Conservation (phyloP, 1,140 invertebrate genomes). For the Copidosoma floridanum region DNA sequence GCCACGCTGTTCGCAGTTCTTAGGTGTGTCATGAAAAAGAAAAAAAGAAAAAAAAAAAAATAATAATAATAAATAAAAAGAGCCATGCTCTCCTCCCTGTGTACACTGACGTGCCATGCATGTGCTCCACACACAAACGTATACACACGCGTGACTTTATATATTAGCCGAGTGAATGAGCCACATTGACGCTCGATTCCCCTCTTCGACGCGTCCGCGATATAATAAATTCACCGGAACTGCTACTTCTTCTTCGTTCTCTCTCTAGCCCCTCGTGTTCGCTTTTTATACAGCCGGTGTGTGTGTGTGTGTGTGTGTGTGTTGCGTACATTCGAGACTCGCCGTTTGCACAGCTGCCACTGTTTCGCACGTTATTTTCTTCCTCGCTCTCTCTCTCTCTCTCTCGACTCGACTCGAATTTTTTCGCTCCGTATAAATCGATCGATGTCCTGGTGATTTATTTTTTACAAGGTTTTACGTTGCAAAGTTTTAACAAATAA, state of each 20-base stretch:
- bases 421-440: too few relatives aligned
- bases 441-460: too few relatives aligned
- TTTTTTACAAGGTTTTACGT: too few relatives aligned
- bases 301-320: too few relatives aligned
- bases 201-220: constrained; percentile 36
- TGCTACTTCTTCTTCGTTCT: constrained; percentile 16
- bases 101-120: too few relatives aligned
- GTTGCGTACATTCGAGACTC: neutral
- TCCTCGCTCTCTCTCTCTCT: neutral
- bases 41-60: neutral
- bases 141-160: too few relatives aligned
- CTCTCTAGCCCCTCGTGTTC: neutral
- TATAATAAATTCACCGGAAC: constrained; percentile 34
- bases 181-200: constrained; percentile 40
- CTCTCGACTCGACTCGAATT: neutral
- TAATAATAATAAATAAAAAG: too few relatives aligned
- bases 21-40: neutral
- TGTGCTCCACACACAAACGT: too few relatives aligned
- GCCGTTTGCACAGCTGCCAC: constrained; percentile 25
- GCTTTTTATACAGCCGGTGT: neutral
- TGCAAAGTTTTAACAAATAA: too few relatives aligned
- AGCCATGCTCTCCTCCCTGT: too few relatives aligned
- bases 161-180: constrained; percentile 39
- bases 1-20: neutral
- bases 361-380: constrained; percentile 16